These are phyloP conservation scores for Scolopax bukidnonensis DNA, from an alignment of 2,797 vertebrate genomes.

Conservation along the genomic window DNA sequence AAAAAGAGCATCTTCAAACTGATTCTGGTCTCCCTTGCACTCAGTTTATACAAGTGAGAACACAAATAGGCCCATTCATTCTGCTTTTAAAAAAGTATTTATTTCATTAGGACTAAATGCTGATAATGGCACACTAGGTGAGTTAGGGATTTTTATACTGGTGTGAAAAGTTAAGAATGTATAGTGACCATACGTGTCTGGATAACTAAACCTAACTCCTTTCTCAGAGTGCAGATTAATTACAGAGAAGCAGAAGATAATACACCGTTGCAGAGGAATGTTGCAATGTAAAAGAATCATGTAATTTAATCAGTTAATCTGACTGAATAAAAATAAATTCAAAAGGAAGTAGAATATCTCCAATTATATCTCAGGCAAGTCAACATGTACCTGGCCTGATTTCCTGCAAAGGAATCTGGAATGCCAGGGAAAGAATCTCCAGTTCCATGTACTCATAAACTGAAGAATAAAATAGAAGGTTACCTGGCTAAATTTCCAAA, in stretches of 20 bases:
- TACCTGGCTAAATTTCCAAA: background rate
- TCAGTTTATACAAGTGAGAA: background rate
- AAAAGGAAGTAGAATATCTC: background rate
- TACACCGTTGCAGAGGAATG: background rate
- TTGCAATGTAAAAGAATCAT: background rate
- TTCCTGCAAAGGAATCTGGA: background rate
- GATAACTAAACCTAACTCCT: background rate
- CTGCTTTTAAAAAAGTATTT: background rate
- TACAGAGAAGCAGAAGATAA: background rate
- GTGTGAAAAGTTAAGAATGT: background rate
- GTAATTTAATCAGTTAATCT: background rate
- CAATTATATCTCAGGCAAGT: background rate
- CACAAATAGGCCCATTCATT: background rate
- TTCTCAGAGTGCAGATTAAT: background rate
- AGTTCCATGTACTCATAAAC: background rate
- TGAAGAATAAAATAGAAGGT: background rate
- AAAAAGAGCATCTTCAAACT: background rate
- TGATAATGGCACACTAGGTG: background rate
- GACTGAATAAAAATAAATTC: background rate
- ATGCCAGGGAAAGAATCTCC: background rate
- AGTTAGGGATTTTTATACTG: background rate
- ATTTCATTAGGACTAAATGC: background rate
- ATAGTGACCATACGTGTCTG: background rate
- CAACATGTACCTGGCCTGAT: background rate
- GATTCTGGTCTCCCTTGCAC: background rate